Percentiles rank a stretch among this genome's conserved stretches.
Evolutionary conservation across 1,140 invertebrate genomes (phyloP).

Genomic region (Tetraneura akinire): DNA sequence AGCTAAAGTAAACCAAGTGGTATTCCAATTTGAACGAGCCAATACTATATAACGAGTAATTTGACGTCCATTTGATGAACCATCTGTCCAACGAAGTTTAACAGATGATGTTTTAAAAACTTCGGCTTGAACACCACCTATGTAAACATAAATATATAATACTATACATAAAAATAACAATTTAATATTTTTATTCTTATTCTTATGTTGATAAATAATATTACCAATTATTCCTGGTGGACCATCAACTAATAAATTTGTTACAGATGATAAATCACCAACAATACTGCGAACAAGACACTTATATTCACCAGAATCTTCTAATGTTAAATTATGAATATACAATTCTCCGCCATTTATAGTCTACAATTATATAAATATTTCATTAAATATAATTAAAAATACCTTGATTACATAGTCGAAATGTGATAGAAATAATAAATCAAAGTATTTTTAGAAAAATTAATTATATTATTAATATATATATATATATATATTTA

Average conservation of each 20-base stretch:
- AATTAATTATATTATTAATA: no score
- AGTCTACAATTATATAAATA: constrained; percentile 54
- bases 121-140: constrained; percentile 75
- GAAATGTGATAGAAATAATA: no score
- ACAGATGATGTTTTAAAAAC: constrained; percentile 76
- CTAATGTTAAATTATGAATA: constrained; percentile 79
- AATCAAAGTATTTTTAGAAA: no score
- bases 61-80: constrained; percentile 76
- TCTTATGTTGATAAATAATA: no score
- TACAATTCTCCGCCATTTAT: constrained; percentile 74
- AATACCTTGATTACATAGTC: not conserved
- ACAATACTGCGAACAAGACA: constrained; percentile 87
- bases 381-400: not conserved
- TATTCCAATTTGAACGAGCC: constrained; percentile 83
- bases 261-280: constrained; percentile 73
- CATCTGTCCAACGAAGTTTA: constrained; percentile 85
- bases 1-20: constrained; percentile 75
- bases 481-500: no score
- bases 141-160: constrained; percentile 23
- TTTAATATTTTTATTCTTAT: no score
- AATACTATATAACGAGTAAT: constrained; percentile 78
- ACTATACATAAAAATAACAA: no score
- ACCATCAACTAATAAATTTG: constrained; percentile 75
- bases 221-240: constrained; percentile 77
- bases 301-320: constrained; percentile 85